phyloP scores from a whole-genome alignment of 2,113 vertebrate species.

The Anguilla rostrata region DNA sequence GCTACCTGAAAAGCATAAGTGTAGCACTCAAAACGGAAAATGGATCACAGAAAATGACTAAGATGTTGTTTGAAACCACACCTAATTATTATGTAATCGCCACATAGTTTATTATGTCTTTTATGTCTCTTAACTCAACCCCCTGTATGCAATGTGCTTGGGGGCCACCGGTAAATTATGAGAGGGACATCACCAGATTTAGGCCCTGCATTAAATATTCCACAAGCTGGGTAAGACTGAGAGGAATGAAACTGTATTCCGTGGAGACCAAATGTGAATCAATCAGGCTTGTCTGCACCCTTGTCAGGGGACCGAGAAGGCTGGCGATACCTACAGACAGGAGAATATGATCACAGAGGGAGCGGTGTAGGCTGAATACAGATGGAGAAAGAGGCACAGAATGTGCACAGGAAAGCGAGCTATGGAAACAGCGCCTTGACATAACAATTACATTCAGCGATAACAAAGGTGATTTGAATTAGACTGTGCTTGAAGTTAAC shows the following conservation, averaged over 20 bases:
- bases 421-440: constrained; percentile 1
- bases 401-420: constrained; percentile 4
- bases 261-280: constrained; percentile 38
- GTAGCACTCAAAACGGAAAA: background rate
- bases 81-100: background rate
- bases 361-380: constrained; percentile 34
- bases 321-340: constrained; percentile 39
- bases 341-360: constrained; percentile 34
- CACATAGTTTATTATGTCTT: background rate
- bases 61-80: background rate
- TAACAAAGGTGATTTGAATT: background rate
- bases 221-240: constrained; percentile 34
- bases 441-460: constrained; percentile 15
- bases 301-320: constrained; percentile 45
- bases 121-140: background rate
- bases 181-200: background rate
- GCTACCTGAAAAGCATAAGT: background rate
- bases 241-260: constrained; percentile 38
- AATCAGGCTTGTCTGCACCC: constrained; percentile 46
- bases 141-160: background rate
- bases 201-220: constrained; percentile 25
- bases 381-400: constrained; percentile 30
- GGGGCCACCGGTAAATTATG: background rate
- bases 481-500: background rate
- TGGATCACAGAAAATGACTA: background rate